phyloP scores from a whole-genome alignment of 2,797 vertebrate species.

The Merluccius polli region DNA sequence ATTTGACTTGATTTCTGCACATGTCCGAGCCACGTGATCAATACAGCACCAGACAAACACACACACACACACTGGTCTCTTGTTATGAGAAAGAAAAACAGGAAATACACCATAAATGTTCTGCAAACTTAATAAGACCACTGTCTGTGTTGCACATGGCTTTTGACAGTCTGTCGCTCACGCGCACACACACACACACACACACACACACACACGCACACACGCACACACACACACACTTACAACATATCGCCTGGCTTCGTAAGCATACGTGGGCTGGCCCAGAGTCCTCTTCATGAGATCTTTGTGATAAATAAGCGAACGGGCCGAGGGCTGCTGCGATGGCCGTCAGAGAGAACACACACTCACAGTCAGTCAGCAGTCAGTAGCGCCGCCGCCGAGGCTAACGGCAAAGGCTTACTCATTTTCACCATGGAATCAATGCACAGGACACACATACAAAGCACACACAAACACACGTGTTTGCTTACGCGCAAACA shows the following conservation, averaged over 20 bases:
- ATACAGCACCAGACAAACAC: conserved; percentile 27
- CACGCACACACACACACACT: conserved; percentile 69
- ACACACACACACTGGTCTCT: conserved; percentile 22
- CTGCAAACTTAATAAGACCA: neutral
- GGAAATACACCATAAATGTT: neutral
- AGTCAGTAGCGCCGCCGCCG: neutral
- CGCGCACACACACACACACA: neutral
- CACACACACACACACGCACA: neutral
- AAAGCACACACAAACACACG: conserved; percentile 8
- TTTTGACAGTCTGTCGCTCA: neutral
- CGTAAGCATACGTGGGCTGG: conserved; percentile 91
- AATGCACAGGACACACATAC: neutral
- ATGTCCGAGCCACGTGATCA: conserved; percentile 54
- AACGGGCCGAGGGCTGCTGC: conserved; percentile 84
- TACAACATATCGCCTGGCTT: conserved; percentile 98
- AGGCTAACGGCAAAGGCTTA: neutral
- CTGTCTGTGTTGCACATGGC: neutral
- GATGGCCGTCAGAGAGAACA: conserved; percentile 80
- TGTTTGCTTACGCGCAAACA: neutral
- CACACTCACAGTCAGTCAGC: conserved; percentile 48
- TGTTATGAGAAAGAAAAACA: neutral
- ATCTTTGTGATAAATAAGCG: conserved; percentile 93
- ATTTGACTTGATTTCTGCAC: conserved; percentile 52
- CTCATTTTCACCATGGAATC: neutral
- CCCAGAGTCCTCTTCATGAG: conserved; percentile 98